Base-by-base conservation (phyloP, 2,888 invertebrate species). In the Rotaria magnacalcarata region DNA sequence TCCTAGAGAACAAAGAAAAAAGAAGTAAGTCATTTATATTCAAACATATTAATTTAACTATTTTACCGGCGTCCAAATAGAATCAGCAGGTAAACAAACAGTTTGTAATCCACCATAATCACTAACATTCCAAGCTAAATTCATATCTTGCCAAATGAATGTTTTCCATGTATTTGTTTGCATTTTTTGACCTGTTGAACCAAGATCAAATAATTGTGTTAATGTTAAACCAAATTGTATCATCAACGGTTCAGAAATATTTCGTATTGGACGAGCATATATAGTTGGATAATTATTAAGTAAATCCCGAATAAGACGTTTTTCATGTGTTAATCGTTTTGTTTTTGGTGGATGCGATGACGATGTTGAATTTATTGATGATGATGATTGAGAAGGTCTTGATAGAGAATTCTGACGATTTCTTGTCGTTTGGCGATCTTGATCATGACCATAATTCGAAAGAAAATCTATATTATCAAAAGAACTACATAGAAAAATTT, bases 111-210 rank as follows among this genome's bases (percentile, higher is more conserved):
- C 86, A 60, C 85, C 85, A 34, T 85, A 86, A 27, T 86, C 50
- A 24, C 54, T 75, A 21, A 75, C 58, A 52, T 86, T 34, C 86
- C 86, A 86, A 41, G 54, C 74, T 11, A 86, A 41, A 80, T 85
- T 85, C 19, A 85, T 85, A 52, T 86, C 86, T 34, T n/a, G 56
- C 86, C 86, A 86, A 16, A 24, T 56, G 67, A 75, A 85, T 43
- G 85, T 86, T 47, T 85, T 86, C 86, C 86, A 86, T 56, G 85
- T 80, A 52, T 86, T 86, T 21, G 86, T 86, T 11, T 58, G 80
- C 85, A 86, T 85, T 50, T 47, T 84, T 34, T 86, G 86, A 14
- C 60, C 85, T 19, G 56, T 85, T 19, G 85, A 75, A 84, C 86
- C 86, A 67, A 80, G 43, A 84, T 86, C 52, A 56, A 84, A 27